Base-by-base conservation (phyloP, 2,888 invertebrate species). In the Cheilosia soror region DNA sequence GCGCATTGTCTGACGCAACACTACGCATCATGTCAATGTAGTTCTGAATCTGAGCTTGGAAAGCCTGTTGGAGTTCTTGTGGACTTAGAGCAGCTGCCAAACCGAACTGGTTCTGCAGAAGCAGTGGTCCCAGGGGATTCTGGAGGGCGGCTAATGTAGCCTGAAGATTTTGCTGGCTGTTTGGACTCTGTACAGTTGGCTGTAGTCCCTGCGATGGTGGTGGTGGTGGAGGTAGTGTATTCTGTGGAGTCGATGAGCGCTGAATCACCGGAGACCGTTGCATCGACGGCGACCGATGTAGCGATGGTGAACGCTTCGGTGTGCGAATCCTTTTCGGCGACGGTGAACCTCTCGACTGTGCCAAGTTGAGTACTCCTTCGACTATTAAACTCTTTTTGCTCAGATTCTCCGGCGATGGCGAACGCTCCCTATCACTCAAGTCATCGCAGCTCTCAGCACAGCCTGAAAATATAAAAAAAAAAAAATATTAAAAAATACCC, bases 11-110 rank as follows among this genome's bases (percentile, higher is more conserved):
- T 0, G 91, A 90, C 0, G 90, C 88, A 77, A 91, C 87, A 62
- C 90, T 91, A 0, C 91, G 90, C 87, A 92, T 90, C 89, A 92
- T 89, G 87, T 92, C 91, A 51, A 92, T 90, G 72, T 92, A 92
- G 68, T 89, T 89, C 63, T 92, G 92, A 65, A 92, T 63, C 65
- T 92, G 92, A n/a, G 90, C 83, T 77, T 92, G 92, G 62, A 93
- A 87, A 5, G 91, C 93, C 62, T 92, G 91, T 53, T 89, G 89
- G 13, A 93, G 90, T 53, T 90, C 91, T 9, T 88, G 89, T 0
- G 90, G 88, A 58, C 87, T 88, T n/a, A 89, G 69, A 0, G 89
- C 88, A 20, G 88, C 88, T 25, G 71, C 88, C 77, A 90, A 88
- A 3, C 88, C 89, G 2, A 92, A 77, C 42, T 91, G 91, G 82